These are phyloP conservation scores for Perdita meconis DNA, from an alignment of 2,888 invertebrate genomes.

Conservation along the genomic window DNA sequence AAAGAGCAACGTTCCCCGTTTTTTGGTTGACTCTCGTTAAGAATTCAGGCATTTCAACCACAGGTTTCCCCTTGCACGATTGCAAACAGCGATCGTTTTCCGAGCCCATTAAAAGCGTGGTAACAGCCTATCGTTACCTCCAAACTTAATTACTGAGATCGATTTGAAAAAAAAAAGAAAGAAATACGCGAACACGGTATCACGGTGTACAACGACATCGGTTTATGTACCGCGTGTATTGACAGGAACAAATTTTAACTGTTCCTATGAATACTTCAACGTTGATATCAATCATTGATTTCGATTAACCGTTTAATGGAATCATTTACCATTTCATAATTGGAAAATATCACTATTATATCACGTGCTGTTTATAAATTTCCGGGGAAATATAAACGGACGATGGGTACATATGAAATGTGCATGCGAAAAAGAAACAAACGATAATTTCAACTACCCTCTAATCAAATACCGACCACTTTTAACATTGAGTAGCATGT, in stretches of 20 bases:
- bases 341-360: not conserved
- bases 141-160: constrained; percentile 60
- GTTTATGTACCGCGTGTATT: constrained; percentile 56
- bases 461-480: constrained; percentile 73
- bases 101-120: constrained; percentile 63
- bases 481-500: constrained; percentile 40
- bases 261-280: constrained; percentile 19
- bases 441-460: constrained; percentile 47
- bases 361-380: constrained; percentile 1
- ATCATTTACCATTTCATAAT: not conserved
- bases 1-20: constrained; percentile 49
- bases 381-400: constrained; percentile 19
- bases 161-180: constrained; percentile 48
- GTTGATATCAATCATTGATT: too few species aligned
- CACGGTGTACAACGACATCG: too few species aligned
- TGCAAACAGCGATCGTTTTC: constrained; percentile 64
- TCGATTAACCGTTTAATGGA: not conserved
- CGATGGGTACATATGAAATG: constrained; percentile 20
- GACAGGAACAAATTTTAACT: constrained; percentile 30
- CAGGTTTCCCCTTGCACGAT: constrained; percentile 58
- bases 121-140: constrained; percentile 44
- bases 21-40: constrained; percentile 66
- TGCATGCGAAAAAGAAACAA: constrained; percentile 30
- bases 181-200: constrained; percentile 5
- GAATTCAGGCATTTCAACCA: constrained; percentile 75